phyloP scores from a whole-genome alignment of 2,113 vertebrate species.

The Bubo scandiacus region DNA sequence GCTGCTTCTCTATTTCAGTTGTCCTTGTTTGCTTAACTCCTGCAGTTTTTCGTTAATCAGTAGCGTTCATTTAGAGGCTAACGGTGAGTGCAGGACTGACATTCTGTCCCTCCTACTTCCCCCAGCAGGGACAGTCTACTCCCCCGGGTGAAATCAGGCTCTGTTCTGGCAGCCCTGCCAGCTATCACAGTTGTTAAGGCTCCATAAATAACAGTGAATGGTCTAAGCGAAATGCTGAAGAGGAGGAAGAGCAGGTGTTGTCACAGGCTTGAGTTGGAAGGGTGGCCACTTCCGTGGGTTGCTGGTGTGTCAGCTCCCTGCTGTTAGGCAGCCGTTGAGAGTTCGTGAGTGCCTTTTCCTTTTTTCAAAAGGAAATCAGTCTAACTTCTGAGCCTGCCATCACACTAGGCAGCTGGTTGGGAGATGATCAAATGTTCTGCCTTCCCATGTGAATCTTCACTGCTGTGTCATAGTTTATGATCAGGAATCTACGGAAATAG shows the following conservation, averaged over 20 bases:
- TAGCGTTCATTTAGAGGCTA: background rate
- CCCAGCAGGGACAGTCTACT: background rate
- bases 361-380: background rate
- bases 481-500: background rate
- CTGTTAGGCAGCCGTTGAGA: background rate
- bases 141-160: background rate
- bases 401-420: background rate
- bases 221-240: background rate
- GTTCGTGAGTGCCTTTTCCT: background rate
- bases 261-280: background rate
- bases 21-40: background rate
- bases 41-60: background rate
- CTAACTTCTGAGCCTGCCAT: background rate
- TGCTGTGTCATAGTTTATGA: background rate
- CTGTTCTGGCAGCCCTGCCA: background rate
- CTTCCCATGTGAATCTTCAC: background rate
- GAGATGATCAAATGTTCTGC: background rate
- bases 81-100: background rate
- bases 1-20: background rate
- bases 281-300: background rate
- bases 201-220: constrained; percentile 16
- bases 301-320: constrained; percentile 15
- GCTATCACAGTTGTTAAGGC: background rate
- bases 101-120: background rate
- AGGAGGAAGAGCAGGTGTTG: constrained; percentile 39